phyloP scores from a whole-genome alignment of 2,113 vertebrate genomes.

The Coptodon rendalli region DNA sequence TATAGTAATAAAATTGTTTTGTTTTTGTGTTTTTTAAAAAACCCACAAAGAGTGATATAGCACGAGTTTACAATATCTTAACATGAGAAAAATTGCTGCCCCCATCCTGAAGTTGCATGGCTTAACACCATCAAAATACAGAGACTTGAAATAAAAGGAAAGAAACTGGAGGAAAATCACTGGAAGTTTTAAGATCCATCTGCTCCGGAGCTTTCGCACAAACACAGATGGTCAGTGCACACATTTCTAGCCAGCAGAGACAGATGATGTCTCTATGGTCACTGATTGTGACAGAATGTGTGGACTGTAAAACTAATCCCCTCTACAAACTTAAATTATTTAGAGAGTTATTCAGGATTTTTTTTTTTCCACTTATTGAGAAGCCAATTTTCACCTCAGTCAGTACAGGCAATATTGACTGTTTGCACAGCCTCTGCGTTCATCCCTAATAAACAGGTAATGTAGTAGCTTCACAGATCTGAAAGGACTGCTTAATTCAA shows the following conservation, averaged over 20 bases:
- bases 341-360: neutral
- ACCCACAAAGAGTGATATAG: neutral
- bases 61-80: neutral
- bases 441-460: neutral
- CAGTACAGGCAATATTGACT: neutral
- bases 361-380: neutral
- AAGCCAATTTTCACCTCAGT: neutral
- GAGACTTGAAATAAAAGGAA: neutral
- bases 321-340: neutral
- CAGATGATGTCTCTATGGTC: neutral
- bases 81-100: neutral
- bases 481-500: neutral
- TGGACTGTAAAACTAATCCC: neutral
- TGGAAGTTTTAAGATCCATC: neutral
- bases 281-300: neutral
- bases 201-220: neutral
- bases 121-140: neutral
- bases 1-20: neutral
- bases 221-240: neutral
- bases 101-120: neutral
- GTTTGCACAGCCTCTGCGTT: neutral
- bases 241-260: neutral
- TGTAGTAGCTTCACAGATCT: neutral
- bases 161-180: neutral
- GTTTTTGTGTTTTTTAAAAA: accelerated